phyloP scores from a whole-genome alignment of 2,797 vertebrate genomes.

The Mionectes olivaceus region DNA sequence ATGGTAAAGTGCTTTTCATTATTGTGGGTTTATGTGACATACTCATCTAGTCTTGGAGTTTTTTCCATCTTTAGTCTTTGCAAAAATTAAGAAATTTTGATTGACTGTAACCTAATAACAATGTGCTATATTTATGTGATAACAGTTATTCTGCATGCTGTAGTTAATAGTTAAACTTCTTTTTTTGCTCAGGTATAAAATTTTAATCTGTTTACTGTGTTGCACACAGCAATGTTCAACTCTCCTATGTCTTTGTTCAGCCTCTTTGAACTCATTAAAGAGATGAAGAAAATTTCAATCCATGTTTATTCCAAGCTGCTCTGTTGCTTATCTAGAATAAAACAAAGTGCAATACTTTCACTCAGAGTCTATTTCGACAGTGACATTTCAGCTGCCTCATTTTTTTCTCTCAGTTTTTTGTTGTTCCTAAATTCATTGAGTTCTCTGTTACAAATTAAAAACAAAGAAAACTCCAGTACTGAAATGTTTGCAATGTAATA shows the following conservation, averaged over 20 bases:
- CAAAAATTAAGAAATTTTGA: constrained; percentile 35
- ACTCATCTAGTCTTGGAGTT: background rate
- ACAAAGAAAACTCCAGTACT: background rate
- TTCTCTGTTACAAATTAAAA: background rate
- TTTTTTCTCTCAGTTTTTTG: background rate
- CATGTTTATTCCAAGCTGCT: constrained; percentile 43
- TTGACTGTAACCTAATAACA: constrained; percentile 36
- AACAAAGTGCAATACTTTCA: constrained; percentile 18
- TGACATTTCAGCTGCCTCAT: background rate
- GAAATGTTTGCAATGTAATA: background rate
- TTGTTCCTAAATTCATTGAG: background rate
- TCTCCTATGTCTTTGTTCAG: constrained; percentile 56
- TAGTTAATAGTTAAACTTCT: constrained; percentile 60
- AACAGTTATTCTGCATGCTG: constrained; percentile 56
- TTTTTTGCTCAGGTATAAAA: constrained; percentile 60
- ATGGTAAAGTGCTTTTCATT: constrained; percentile 35
- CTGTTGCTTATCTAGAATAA: constrained; percentile 19
- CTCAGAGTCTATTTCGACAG: background rate
- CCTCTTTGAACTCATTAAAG: constrained; percentile 46
- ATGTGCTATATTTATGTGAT: constrained; percentile 29
- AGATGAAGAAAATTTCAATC: constrained; percentile 33
- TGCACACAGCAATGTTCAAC: constrained; percentile 33
- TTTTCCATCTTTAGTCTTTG: constrained; percentile 41
- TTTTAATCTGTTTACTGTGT: constrained; percentile 59
- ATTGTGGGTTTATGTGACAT: constrained; percentile 42